Conservation (phyloP, 2,797 vertebrate genomes). For the Rhinella marina region DNA sequence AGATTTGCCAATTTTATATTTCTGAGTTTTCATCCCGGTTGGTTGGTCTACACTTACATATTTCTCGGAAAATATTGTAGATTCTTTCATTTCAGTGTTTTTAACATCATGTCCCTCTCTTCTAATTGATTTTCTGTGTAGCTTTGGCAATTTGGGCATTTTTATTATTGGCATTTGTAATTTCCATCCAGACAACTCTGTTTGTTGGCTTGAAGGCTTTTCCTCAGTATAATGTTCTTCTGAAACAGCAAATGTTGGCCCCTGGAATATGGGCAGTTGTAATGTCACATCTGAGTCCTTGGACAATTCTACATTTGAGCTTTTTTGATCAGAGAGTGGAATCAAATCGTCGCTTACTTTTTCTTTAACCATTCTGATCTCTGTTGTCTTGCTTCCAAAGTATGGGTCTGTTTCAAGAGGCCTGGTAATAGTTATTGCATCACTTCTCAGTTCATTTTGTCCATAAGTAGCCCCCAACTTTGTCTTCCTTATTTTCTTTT, state of each 20-base stretch:
- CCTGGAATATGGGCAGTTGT: slow-evolving; percentile 43
- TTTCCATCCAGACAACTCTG: slow-evolving; percentile 39
- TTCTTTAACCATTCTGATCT: slow-evolving; percentile 12
- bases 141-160: slow-evolving; percentile 47
- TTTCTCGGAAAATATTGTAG: not conserved
- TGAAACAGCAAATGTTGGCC: slow-evolving; percentile 48
- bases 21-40: not conserved
- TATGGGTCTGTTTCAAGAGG: not conserved
- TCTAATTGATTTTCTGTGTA: slow-evolving; percentile 28
- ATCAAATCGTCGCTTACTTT: slow-evolving; percentile 17
- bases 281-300: slow-evolving; percentile 23
- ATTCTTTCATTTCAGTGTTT: slow-evolving; percentile 55
- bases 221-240: slow-evolving; percentile 41
- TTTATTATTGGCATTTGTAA: slow-evolving; percentile 54
- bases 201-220: slow-evolving; percentile 5
- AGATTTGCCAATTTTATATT: not conserved
- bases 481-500: slow-evolving; percentile 18
- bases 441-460: not conserved
- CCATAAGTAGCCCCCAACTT: not conserved
- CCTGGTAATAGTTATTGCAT: not conserved
- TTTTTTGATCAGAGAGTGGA: not conserved
- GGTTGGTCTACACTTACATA: not conserved
- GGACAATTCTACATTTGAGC: not conserved
- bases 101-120: not conserved
- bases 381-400: not conserved